Conservation (phyloP, 2,113 vertebrate species). For the Caranx ignobilis region DNA sequence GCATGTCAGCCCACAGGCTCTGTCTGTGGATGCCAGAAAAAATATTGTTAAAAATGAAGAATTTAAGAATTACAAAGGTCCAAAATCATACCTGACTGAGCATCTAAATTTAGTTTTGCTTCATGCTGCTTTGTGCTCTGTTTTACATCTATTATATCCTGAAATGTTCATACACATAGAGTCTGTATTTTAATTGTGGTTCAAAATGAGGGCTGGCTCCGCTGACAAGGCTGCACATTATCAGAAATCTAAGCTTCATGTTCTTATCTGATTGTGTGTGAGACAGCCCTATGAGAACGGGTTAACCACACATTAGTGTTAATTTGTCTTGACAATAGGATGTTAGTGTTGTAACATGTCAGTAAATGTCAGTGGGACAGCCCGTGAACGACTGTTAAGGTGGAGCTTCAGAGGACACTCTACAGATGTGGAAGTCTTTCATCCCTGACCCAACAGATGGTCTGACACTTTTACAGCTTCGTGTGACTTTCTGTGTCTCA, state of each 20-base stretch:
- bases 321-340: constrained; percentile 74
- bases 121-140: too few species aligned
- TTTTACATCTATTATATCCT: too few species aligned
- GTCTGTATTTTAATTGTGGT: too few species aligned
- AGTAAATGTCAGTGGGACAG: constrained; percentile 53
- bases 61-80: too few species aligned
- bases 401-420: constrained; percentile 42
- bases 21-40: too few species aligned
- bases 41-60: too few species aligned
- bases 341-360: constrained; percentile 66
- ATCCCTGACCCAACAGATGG: constrained; percentile 73
- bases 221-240: too few species aligned
- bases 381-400: constrained; percentile 34
- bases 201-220: too few species aligned
- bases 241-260: not conserved
- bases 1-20: too few species aligned
- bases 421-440: constrained; percentile 71
- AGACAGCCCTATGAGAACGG: constrained; percentile 61
- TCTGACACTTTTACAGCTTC: constrained; percentile 60
- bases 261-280: not conserved
- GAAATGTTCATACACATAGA: too few species aligned
- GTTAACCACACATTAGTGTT: constrained; percentile 71
- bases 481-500: constrained; percentile 55
- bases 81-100: too few species aligned
- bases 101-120: too few species aligned